phyloP scores from a whole-genome alignment of 2,888 invertebrate species.

The Clanis bilineata region DNA sequence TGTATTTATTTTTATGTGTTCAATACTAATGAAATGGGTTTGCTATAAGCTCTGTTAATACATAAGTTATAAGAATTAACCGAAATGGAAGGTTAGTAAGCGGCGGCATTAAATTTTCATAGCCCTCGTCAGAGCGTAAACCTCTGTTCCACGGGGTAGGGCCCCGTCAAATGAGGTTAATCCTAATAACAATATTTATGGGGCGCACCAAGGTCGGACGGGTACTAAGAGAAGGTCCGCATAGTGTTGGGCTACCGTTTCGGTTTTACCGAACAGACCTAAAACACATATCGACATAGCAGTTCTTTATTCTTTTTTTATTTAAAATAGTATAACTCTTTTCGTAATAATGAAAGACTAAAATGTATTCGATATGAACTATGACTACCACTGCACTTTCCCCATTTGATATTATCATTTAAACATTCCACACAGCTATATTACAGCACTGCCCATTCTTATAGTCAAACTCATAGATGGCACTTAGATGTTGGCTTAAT shows the following conservation, averaged over 20 bases:
- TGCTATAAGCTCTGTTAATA: not conserved
- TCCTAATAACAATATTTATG: conserved; percentile 38
- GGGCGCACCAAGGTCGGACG: conserved; percentile 31
- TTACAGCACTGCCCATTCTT: no score
- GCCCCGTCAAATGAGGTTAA: conserved; percentile 35
- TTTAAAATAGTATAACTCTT: no score
- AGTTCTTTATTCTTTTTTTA: no score
- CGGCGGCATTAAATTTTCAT: conserved; percentile 1
- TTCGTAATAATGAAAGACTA: no score
- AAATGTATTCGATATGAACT: no score
- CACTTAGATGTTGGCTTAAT: no score
- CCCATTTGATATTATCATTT: no score
- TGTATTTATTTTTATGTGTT: no score
- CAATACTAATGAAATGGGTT: not conserved
- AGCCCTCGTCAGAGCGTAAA: not conserved
- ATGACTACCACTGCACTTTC: no score
- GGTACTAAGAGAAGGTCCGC: not conserved
- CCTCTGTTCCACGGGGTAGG: not conserved
- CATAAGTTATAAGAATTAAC: not conserved
- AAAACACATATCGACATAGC: not conserved
- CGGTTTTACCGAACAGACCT: not conserved
- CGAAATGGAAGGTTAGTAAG: not conserved
- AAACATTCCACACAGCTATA: no score
- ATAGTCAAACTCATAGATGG: no score
- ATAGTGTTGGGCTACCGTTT: not conserved